Evolutionary conservation across 2,113 vertebrate species (phyloP), one percentile per base, ranked within the genome.

Genomic region (Peromyscus polionotus): DNA sequence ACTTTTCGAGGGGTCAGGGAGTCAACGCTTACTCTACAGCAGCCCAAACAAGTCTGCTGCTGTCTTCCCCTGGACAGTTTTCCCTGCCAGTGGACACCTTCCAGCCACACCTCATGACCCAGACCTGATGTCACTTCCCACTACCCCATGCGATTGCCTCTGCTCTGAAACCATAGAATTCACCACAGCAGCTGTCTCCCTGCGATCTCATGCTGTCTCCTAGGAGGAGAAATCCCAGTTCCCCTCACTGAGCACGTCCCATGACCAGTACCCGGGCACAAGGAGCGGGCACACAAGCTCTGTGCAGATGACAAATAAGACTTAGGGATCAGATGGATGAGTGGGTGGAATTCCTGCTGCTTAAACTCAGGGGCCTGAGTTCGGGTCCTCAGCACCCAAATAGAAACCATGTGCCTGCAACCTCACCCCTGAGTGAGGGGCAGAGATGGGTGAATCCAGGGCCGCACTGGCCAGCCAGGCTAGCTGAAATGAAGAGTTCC

Each of bases 71-170:
- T n/a, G 9, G 67, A 83, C 67, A 7, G 73, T 65, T 39, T 83
- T 33, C 59, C 36, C 11, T 75, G 22, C 73, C 73, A 42, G 48
- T 2, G 4, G 39, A 51, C 33, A 31, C 59, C 67, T 59, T 54
- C 68, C 17, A 0, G 20, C 3, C 72, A 33, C 3, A 39, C 22
- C 24, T 75, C 67, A 6, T 19, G 19, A 39, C 28, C 54, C 22
- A 54, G 4, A 36, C 17, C 24, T 84, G 7, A 42, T 0, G 0
- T 28, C 14, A 51, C 4, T 28, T 61, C 89, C 5, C 19, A 83
- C 33, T 16, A 0, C 7, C 13, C 3, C 11, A 28, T 17, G 20
- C 1, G 3, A 4, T 3, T 28, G 57, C 36, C 65, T 67, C 5
- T 65, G 54, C 86, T 81, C 65, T 11, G 51, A 76, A 61, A 33